These are phyloP conservation scores for Buathra laborator DNA, from an alignment of 2,888 invertebrate genomes.

Conservation along the genomic window DNA sequence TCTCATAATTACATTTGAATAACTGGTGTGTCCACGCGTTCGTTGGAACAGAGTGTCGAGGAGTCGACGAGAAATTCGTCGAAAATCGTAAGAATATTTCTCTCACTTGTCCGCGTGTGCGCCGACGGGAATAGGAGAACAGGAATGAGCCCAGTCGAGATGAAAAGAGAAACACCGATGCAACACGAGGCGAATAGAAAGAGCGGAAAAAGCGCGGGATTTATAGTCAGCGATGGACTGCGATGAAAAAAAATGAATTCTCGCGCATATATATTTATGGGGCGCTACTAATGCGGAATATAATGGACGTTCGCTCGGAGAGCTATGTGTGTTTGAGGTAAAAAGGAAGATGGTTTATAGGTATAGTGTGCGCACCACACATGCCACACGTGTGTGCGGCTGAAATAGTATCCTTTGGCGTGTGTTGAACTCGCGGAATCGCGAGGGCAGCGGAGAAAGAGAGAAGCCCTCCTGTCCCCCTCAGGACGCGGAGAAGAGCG, in stretches of 20 bases:
- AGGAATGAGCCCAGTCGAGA: conserved; percentile 34
- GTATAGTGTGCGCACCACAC: conserved; percentile 4
- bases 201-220: conserved; percentile 46
- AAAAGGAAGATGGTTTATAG: conserved; percentile 22
- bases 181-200: conserved; percentile 15
- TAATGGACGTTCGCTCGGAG: conserved; percentile 73
- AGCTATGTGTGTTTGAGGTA: not conserved
- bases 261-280: conserved; percentile 67
- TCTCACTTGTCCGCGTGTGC: not conserved
- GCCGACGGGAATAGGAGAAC: conserved; percentile 19
- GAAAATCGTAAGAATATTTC: conserved; percentile 11
- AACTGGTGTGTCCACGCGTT: not conserved
- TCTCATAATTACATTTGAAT: conserved; percentile 53
- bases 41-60: conserved; percentile 1
- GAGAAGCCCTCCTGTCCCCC: not conserved
- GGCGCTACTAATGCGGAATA: conserved; percentile 73
- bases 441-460: conserved; percentile 23
- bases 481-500: conserved; percentile 67
- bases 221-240: conserved; percentile 60
- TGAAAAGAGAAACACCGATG: not conserved
- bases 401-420: not conserved
- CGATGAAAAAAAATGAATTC: conserved; percentile 38
- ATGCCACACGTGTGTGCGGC: not conserved
- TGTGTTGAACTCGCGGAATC: conserved; percentile 29
- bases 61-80: not conserved